Conservation (phyloP, 2,888 invertebrate genomes). For the Epirrhoe tristata region DNA sequence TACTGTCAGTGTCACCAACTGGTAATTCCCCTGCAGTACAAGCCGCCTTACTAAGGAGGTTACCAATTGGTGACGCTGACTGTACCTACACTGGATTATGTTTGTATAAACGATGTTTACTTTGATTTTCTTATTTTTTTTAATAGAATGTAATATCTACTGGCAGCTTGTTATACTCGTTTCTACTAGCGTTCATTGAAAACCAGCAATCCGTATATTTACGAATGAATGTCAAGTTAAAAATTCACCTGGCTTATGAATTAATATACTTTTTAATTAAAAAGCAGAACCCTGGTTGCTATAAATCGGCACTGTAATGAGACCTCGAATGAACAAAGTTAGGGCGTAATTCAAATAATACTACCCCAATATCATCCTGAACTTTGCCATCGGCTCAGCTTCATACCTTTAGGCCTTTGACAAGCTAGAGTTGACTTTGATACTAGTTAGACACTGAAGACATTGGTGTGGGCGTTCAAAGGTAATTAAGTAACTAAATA, state of each 20-base stretch:
- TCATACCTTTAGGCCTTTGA: slow-evolving; percentile 14
- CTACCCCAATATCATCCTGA: slow-evolving; percentile 31
- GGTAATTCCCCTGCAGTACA: too few species aligned
- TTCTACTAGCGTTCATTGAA: not conserved
- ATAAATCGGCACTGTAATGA: slow-evolving; percentile 32
- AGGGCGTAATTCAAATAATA: slow-evolving; percentile 41
- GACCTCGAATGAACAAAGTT: slow-evolving; percentile 50
- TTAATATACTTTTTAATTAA: slow-evolving; percentile 30
- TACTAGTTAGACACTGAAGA: not conserved
- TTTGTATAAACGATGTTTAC: too few species aligned
- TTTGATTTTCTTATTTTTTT: too few species aligned
- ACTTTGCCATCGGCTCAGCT: slow-evolving; percentile 25
- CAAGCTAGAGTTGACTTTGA: not conserved
- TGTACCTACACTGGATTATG: too few species aligned
- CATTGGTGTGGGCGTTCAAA: too few species aligned
- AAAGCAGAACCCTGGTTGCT: slow-evolving; percentile 20
- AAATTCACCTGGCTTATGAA: slow-evolving; percentile 11
- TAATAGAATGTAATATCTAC: too few species aligned
- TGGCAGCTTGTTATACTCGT: too few species aligned
- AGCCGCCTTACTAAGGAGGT: too few species aligned
- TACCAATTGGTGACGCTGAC: too few species aligned
- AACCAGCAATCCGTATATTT: not conserved
- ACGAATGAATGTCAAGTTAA: slow-evolving; percentile 13
- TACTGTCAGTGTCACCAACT: too few species aligned
- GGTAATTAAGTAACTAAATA: too few species aligned